Base-by-base conservation (phyloP, 1,140 invertebrate species). In the Geopemphigus sp. region DNA sequence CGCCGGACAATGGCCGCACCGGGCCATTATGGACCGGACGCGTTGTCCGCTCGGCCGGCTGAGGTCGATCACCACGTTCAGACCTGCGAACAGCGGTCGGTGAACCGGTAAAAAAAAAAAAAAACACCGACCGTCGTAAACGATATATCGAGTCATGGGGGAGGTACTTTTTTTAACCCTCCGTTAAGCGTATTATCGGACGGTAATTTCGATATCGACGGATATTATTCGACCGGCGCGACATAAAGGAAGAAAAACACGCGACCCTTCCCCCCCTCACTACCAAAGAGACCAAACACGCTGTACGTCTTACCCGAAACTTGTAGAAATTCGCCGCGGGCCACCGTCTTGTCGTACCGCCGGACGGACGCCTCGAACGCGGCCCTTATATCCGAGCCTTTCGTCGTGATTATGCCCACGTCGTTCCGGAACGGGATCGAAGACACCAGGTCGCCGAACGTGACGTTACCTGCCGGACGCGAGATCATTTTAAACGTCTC, bases 391-490 rank as follows among this genome's bases (percentile, higher is more conserved):
- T 50, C 39, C 24, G 22, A 68, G 17, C 45, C 66, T 6, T 17
- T 68, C 4, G 22, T 24, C 15, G 45, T 68, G 0, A 68, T 5
- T 50, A 17, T 68, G 47, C 66, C 66, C 10, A 68, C 0, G 24
- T 50, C 66, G 24, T 68, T 68, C 6, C 22, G 14, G 17, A 68
- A 68, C 0, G 66, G 66, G 17, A 68, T 0, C 15, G 66, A 11
- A 22, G 66, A 50, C 26, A 89, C 80, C 0, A 92, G 80, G 82
- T 91, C 89, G 50, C 86, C 87, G 78, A 86, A 83, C 0, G 87
- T 89, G 5, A 92, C 87, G 82, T 87, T 85, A 14, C 88, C 88
- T 87, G 53, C 32, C n/a, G n/a, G n/a, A n/a, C n/a, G n/a, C n/a
- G n/a, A n/a, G n/a, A n/a, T n/a, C n/a, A n/a, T n/a, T n/a, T n/a